Evolutionary conservation across 2,888 invertebrate species (phyloP), one percentile per base, ranked within the genome.

Genomic region (Lapara coniferarum): DNA sequence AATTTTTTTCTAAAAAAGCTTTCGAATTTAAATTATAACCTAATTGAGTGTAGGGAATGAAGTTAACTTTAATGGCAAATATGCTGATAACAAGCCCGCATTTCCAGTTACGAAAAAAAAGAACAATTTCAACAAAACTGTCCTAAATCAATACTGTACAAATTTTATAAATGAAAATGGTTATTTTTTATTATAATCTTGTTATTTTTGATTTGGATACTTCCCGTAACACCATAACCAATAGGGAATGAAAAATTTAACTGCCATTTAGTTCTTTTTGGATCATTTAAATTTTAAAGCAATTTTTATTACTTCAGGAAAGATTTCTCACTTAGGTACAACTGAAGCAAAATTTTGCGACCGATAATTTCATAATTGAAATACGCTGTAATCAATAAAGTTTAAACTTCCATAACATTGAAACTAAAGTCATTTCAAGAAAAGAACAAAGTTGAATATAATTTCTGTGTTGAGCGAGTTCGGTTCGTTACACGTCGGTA

Each of bases 401-500:
- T 30, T 46, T 13, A 53, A 66, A 57, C 56, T 69, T 66, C 66
- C 49, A 49, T 46, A 51, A 14, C 51, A 19, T 19, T 14, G 56
- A 66, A 69, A 72, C n/a, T 69, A 69, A 68, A 78, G 81, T 79
- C 74, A 66, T 70, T 63, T 69, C 58, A 78, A 19, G 73, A 74
- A 81, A 84, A 82, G 76, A 81, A 79, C 76, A 79, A 82, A 80
- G 76, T 84, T 19, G 77, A 81, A 81, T 80, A 79, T 77, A 83
- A 84, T 82, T 82, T 78, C 77, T 79, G 76, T 78, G 25, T 78
- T 80, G 77, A 81, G 78, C 77, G 78, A 81, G 81, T 82, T 79
- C 77, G 79, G 79, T 77, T 80, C 78, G 78, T 79, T 83, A 81
- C 84, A 82, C 85, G 80, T 80, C 79, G 74, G 74, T 68, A 77